Conservation (phyloP, 2,888 invertebrate species). For the Lumbricus terrestris region DNA sequence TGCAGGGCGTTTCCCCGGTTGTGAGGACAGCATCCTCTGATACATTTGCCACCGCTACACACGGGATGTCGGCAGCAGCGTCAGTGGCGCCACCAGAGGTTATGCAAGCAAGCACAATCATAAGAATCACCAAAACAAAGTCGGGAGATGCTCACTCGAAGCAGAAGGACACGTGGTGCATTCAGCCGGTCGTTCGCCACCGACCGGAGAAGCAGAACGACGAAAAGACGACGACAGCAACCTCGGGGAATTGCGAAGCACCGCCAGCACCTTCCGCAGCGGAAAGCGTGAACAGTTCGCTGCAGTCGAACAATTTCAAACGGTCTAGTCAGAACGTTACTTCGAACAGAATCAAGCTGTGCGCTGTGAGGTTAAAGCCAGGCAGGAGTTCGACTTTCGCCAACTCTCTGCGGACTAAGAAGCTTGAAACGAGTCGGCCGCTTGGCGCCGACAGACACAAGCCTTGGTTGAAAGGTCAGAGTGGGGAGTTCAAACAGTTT, state of each 20-base stretch:
- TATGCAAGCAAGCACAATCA: neutral
- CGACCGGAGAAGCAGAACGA: neutral
- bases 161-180: neutral
- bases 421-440: neutral
- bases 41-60: neutral
- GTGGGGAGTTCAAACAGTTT: neutral
- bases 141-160: neutral
- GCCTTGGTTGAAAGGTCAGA: neutral
- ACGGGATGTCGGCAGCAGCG: neutral
- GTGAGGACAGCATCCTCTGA: neutral
- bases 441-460: neutral
- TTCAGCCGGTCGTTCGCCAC: constrained; percentile 3
- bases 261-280: neutral
- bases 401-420: neutral
- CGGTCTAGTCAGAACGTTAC: neutral
- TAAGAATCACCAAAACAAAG: neutral
- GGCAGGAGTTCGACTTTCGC: constrained; percentile 3
- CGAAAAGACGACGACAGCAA: neutral
- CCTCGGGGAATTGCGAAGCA: neutral
- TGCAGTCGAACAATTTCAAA: neutral
- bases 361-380: neutral
- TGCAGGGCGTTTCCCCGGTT: neutral
- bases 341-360: neutral
- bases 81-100: neutral
- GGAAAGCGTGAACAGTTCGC: neutral